Evolutionary conservation across 2,113 vertebrate species (phyloP).

Genomic region (Redunca redunca): DNA sequence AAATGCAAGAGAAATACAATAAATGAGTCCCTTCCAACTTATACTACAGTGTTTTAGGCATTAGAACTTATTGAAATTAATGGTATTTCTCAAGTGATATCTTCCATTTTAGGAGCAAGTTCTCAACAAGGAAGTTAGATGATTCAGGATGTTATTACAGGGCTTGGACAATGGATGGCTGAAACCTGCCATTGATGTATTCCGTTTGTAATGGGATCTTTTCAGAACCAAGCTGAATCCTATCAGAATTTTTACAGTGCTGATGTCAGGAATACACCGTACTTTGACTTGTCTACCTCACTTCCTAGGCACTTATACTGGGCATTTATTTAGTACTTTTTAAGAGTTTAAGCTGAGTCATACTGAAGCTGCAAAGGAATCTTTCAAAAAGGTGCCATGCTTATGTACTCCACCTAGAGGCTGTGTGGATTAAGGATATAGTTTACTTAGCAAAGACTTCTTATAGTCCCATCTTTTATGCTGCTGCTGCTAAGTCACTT

Average conservation of each 20-base stretch:
- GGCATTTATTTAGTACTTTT: constrained; percentile 23
- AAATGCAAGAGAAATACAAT: neutral
- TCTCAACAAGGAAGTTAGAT: neutral
- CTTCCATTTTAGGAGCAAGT: constrained; percentile 31
- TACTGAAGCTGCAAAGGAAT: constrained; percentile 64
- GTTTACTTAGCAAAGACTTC: constrained; percentile 16
- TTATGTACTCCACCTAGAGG: constrained; percentile 70
- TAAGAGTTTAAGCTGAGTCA: constrained; percentile 69
- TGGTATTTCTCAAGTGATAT: neutral
- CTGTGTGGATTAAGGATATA: constrained; percentile 45
- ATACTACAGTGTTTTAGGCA: neutral
- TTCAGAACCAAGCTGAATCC: neutral
- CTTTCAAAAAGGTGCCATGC: constrained; percentile 57
- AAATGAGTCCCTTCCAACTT: neutral
- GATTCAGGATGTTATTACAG: neutral
- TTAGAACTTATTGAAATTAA: neutral
- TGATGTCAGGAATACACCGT: neutral
- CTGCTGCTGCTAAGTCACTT: too few relatives aligned
- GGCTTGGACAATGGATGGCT: neutral
- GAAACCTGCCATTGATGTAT: neutral
- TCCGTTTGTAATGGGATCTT: constrained; percentile 22
- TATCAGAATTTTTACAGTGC: neutral
- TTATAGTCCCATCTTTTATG: neutral
- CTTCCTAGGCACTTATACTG: neutral
- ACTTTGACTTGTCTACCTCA: neutral